Evolutionary conservation across 2,888 invertebrate genomes (phyloP).

Genomic region (Petrophora chlorosata): DNA sequence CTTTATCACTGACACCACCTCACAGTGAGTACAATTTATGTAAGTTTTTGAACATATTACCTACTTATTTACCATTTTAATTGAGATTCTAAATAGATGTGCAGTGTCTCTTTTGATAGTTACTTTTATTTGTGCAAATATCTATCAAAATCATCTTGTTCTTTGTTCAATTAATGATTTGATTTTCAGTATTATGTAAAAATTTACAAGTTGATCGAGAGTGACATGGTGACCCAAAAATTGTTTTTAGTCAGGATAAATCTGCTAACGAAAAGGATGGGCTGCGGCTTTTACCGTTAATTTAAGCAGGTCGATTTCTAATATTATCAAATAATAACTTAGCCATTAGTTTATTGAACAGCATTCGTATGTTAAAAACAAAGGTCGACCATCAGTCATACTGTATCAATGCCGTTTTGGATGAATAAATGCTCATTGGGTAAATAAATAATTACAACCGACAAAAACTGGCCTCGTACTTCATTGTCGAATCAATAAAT

Average conservation of each 20-base stretch:
- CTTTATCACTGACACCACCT: conserved; percentile 91
- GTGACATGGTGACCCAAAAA: too few relatives aligned
- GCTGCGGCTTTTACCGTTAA: too few relatives aligned
- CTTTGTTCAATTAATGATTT: too few relatives aligned
- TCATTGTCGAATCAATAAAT: conserved; percentile 58
- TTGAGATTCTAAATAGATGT: neutral
- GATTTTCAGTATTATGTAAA: too few relatives aligned
- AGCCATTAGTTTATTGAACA: too few relatives aligned
- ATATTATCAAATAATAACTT: too few relatives aligned
- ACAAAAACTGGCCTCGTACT: conserved; percentile 71
- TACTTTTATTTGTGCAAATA: neutral
- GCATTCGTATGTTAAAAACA: conserved; percentile 47
- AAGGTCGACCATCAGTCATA: conserved; percentile 61
- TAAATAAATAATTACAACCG: conserved; percentile 60
- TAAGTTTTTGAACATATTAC: conserved; percentile 20
- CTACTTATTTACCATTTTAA: neutral
- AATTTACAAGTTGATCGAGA: too few relatives aligned
- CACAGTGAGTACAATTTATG: conserved; percentile 86
- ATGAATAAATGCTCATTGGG: conserved; percentile 52
- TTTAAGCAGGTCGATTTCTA: too few relatives aligned
- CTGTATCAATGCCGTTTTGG: conserved; percentile 71
- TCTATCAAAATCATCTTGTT: too few relatives aligned
- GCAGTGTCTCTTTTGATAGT: neutral
- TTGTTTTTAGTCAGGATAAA: conserved; percentile 1
- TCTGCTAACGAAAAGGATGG: too few relatives aligned